Base-by-base conservation (phyloP, 2,888 invertebrate genomes). In the Neocrepidodera transversa region DNA sequence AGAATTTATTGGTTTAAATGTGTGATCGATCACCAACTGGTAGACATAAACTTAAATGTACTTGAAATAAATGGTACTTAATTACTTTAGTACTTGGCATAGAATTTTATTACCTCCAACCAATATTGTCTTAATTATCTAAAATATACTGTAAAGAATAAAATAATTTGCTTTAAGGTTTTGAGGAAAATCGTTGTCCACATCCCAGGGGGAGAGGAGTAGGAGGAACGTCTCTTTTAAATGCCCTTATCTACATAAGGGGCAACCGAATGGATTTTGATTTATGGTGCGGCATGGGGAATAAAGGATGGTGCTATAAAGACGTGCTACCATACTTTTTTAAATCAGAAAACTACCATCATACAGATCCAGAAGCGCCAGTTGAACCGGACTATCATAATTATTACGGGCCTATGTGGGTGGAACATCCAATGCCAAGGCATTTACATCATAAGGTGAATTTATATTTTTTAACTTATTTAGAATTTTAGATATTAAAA, bases 291-390 rank as follows among this genome's bases (percentile, higher is more conserved):
- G 67, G 65, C 0, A 58, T 71, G 2, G 74, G 75, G 1, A 74
- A 73, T 54, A 62, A 52, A 0, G 73, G 74, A 2, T 76, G 84
- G 84, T 83, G 87, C 2, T 87, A 86, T 68, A 70, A 80, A 0
- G 85, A 86, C 0, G 83, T 78, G 2, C 73, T 84, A 8, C 83
- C 82, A 1, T 84, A 83, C 67, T 85, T 76, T 60, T 67, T 68
- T 17, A 74, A 73, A 65, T 70, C 72, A 2, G 68, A 68, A 48
- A 40, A 67, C 42, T 63, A 62, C 13, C 51, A 59, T 8, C 51
- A 59, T 2, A 63, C 50, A 10, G 58, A 61, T 26, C 64, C 61
- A 0, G 28, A 53, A 8, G 59, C 60, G 2, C 62, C 66, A 4
- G 23, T 59, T 11, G 65, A 66, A 7, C 8, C 32, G 0, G n/a